phyloP scores from a whole-genome alignment of 2,888 invertebrate species.

The Cacoxenus indagator region DNA sequence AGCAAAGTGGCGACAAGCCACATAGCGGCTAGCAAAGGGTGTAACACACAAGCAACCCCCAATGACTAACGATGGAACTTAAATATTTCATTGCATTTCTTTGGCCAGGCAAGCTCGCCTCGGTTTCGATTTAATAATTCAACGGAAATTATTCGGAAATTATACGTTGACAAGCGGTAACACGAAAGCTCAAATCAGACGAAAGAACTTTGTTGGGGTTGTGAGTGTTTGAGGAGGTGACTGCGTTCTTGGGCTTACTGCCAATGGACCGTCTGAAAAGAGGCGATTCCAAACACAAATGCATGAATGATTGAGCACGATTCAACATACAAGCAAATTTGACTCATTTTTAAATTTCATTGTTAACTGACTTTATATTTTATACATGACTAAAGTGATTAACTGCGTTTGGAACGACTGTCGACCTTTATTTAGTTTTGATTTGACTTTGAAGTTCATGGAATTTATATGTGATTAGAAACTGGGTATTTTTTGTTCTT shows the following conservation, averaged over 20 bases:
- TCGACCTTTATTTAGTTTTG: too few relatives aligned
- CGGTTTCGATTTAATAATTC: constrained; percentile 51
- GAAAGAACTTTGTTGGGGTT: neutral
- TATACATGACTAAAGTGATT: neutral
- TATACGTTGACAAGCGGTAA: constrained; percentile 54
- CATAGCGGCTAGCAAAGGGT: neutral
- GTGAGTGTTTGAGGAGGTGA: neutral
- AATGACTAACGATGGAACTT: neutral
- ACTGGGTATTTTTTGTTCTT: too few relatives aligned
- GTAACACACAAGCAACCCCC: neutral
- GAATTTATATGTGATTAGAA: too few relatives aligned
- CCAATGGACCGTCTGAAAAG: neutral
- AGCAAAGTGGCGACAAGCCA: neutral
- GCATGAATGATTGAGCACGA: neutral
- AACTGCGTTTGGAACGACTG: neutral
- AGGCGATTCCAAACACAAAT: too few relatives aligned
- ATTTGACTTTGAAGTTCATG: too few relatives aligned
- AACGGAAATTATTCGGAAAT: constrained; percentile 57
- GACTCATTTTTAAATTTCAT: neutral
- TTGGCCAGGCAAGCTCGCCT: neutral
- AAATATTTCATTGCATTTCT: constrained; percentile 11
- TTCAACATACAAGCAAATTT: neutral
- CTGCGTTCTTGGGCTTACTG: neutral
- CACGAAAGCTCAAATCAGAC: constrained; percentile 41
- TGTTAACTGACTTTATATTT: neutral